A percentile compares a stretch with the other conserved stretches of the same genome.
phyloP scores from a whole-genome alignment of 2,797 vertebrate species.

The Cynodonichthys magdalenae region DNA sequence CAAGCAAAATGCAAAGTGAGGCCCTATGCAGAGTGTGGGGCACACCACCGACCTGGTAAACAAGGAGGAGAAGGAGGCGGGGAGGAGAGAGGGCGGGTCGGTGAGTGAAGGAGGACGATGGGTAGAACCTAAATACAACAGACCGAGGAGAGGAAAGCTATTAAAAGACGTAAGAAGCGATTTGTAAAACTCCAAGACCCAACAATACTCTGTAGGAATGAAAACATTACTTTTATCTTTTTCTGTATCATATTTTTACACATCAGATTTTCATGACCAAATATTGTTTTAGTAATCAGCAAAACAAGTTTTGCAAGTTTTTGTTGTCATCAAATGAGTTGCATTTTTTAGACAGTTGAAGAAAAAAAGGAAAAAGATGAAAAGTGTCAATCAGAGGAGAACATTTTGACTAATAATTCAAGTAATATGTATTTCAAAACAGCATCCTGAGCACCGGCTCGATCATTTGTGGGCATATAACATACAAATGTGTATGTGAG shows the following conservation, averaged over 20 bases:
- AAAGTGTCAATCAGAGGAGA: slow-evolving; percentile 55
- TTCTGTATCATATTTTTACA: slow-evolving; percentile 8
- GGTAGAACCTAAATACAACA: slow-evolving; percentile 64
- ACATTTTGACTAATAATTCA: slow-evolving; percentile 56
- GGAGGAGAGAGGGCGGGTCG: slow-evolving; percentile 59
- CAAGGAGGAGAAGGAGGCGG: slow-evolving; percentile 66
- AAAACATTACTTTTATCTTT: slow-evolving; percentile 36
- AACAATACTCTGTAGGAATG: slow-evolving; percentile 48
- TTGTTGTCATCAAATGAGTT: too few relatives aligned
- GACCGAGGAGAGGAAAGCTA: slow-evolving; percentile 58
- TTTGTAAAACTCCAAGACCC: slow-evolving; percentile 67
- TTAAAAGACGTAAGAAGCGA: slow-evolving; percentile 67
- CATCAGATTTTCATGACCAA: not conserved
- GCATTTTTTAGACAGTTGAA: not conserved
- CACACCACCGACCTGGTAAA: slow-evolving; percentile 75
- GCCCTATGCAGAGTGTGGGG: slow-evolving; percentile 74
- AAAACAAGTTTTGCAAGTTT: not conserved
- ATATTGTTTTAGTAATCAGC: not conserved
- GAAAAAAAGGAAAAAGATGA: slow-evolving; percentile 23
- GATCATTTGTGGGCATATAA: slow-evolving; percentile 37
- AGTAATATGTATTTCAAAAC: slow-evolving; percentile 11
- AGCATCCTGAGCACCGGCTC: slow-evolving; percentile 15
- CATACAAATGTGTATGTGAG: slow-evolving; percentile 34
- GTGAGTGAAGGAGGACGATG: slow-evolving; percentile 56
- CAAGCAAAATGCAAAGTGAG: slow-evolving; percentile 82